Percentiles rank a stretch among this genome's conserved stretches.
Evolutionary conservation across 2,888 invertebrate genomes (phyloP).

Genomic region (Dione vanillae): DNA sequence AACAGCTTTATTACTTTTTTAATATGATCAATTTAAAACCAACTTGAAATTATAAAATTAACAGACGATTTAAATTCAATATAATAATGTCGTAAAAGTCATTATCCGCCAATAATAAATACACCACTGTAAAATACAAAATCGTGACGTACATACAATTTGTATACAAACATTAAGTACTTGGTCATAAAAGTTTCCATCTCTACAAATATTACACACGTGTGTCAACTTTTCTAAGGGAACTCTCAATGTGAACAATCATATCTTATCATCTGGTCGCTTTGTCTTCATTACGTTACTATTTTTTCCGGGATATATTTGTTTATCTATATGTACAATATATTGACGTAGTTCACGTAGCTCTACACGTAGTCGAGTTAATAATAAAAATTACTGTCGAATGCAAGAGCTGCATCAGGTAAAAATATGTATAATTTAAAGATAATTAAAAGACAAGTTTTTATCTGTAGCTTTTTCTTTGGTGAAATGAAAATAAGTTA

Average conservation of each 20-base stretch:
- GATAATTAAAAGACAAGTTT: too few species aligned
- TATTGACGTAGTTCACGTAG: not conserved
- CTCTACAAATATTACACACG: conserved; percentile 48
- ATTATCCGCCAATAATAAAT: not conserved
- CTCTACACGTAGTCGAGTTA: not conserved
- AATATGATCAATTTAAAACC: too few species aligned
- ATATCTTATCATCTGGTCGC: conserved; percentile 42
- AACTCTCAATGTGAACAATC: conserved; percentile 54
- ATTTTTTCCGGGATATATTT: conserved; percentile 40
- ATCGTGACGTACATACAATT: conserved; percentile 11
- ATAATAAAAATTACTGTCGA: too few species aligned
- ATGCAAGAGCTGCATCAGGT: too few species aligned
- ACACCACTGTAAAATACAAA: not conserved
- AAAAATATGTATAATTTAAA: too few species aligned
- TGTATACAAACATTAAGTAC: not conserved
- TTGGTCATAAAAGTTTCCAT: conserved; percentile 25
- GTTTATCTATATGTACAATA: conserved; percentile 5
- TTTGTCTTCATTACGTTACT: conserved; percentile 46
- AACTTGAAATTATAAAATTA: too few species aligned
- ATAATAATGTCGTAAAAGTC: not conserved
- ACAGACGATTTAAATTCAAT: too few species aligned
- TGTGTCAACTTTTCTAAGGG: conserved; percentile 57
- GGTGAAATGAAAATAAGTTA: too few species aligned
- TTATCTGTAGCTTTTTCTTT: too few species aligned
- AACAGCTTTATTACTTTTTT: too few species aligned